Evolutionary conservation across 2,888 invertebrate genomes (phyloP).

Genomic region (Drosophila koepferae): DNA sequence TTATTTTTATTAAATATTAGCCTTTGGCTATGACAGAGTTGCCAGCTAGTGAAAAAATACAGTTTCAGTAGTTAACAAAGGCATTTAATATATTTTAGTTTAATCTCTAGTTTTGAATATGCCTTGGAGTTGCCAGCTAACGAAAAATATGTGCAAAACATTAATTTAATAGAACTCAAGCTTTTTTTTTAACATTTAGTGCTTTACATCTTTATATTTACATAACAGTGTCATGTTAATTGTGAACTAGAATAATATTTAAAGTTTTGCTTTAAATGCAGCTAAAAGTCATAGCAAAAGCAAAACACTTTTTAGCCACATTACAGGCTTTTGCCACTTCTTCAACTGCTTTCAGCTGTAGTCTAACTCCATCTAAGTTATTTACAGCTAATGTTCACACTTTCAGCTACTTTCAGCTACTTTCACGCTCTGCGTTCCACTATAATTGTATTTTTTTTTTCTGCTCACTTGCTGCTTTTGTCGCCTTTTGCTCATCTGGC

Average conservation of each 20-base stretch:
- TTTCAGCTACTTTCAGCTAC: slow-evolving; percentile 38
- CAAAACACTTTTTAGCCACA: slow-evolving; percentile 2
- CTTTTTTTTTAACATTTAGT: neutral
- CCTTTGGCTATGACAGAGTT: too few relatives aligned
- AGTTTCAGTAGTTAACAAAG: too few relatives aligned
- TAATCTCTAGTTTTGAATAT: neutral
- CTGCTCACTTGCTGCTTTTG: slow-evolving; percentile 21
- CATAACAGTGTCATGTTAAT: neutral
- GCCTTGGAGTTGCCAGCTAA: neutral
- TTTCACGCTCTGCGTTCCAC: slow-evolving; percentile 19
- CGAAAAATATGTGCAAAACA: too few relatives aligned
- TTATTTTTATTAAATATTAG: too few relatives aligned
- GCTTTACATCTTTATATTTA: neutral
- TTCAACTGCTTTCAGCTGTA: neutral
- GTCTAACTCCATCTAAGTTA: neutral
- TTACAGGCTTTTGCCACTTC: neutral
- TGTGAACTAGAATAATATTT: neutral
- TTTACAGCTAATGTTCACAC: slow-evolving; percentile 29
- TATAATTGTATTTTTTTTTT: slow-evolving; percentile 51
- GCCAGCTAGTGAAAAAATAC: too few relatives aligned
- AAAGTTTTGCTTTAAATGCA: neutral
- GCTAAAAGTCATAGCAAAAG: neutral
- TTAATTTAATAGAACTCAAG: neutral
- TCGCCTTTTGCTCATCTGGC: slow-evolving; percentile 48
- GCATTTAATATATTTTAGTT: too few relatives aligned